phyloP scores from a whole-genome alignment of 1,140 invertebrate genomes.

The Tetramorium alpestre region DNA sequence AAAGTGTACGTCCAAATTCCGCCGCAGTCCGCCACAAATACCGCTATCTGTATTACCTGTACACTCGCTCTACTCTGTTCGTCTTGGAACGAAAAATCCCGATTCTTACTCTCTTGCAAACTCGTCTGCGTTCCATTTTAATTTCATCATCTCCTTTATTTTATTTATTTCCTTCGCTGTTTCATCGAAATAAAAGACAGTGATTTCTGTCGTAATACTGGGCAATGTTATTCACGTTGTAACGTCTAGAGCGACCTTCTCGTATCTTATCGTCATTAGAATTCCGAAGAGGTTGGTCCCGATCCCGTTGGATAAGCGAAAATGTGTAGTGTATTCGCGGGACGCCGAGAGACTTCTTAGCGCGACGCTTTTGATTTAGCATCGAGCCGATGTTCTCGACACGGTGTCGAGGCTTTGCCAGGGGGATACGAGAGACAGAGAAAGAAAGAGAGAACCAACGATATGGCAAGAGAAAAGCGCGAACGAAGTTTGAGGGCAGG shows the following conservation, averaged over 20 bases:
- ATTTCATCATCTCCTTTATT: neutral
- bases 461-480: neutral
- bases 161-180: neutral
- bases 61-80: neutral
- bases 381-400: slow-evolving; percentile 57
- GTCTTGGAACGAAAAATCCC: neutral
- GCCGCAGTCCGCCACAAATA: slow-evolving; percentile 33
- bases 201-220: neutral
- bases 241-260: neutral
- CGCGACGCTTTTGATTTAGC: slow-evolving; percentile 82
- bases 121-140: neutral
- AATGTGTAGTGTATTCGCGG: slow-evolving; percentile 76
- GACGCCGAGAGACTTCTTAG: slow-evolving; percentile 80
- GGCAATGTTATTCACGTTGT: neutral
- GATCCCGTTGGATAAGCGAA: slow-evolving; percentile 38
- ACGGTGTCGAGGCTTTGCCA: slow-evolving; percentile 56
- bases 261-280: slow-evolving; percentile 2
- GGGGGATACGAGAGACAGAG: neutral
- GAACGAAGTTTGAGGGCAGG: slow-evolving; percentile 41
- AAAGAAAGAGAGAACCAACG: neutral
- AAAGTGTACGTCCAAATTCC: slow-evolving; percentile 30
- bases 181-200: neutral
- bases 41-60: neutral
- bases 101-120: neutral
- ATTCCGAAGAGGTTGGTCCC: slow-evolving; percentile 68